These are phyloP conservation scores for Adineta ricciae DNA, from an alignment of 2,888 invertebrate genomes.

Conservation along the genomic window DNA sequence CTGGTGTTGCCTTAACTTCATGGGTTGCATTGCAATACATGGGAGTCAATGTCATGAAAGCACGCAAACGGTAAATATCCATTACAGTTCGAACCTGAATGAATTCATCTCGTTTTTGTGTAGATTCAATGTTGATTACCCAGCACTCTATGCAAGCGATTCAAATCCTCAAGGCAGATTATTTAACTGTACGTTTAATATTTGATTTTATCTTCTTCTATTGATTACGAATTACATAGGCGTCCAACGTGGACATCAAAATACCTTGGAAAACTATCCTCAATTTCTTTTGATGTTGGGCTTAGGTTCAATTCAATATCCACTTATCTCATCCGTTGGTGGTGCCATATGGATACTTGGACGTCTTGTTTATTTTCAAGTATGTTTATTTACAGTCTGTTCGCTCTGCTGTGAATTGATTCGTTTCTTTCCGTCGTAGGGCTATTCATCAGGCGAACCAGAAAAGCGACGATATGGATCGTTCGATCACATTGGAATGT, in stretches of 20 bases:
- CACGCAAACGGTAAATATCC: not conserved
- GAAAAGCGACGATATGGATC: not conserved
- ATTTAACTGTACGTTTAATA: not conserved
- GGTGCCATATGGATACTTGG: not conserved
- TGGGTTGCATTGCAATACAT: not conserved
- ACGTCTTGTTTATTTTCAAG: not conserved
- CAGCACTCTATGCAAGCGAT: not conserved
- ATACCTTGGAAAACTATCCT: constrained; percentile 14
- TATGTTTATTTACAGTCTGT: not conserved
- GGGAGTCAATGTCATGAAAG: constrained; percentile 10
- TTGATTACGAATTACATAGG: too few species aligned
- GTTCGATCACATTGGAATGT: not conserved
- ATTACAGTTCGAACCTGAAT: too few species aligned
- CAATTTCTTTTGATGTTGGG: not conserved
- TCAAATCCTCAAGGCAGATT: not conserved
- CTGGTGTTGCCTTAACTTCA: not conserved
- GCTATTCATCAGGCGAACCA: not conserved
- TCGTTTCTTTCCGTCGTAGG: not conserved
- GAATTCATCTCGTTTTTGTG: not conserved
- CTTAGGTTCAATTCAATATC: constrained; percentile 18
- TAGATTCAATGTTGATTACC: not conserved
- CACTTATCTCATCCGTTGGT: not conserved
- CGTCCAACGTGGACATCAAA: constrained; percentile 8
- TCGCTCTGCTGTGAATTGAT: not conserved
- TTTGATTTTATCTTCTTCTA: not conserved